A percentile compares a stretch with the other conserved stretches of the same genome.
Conservation (phyloP, 1,140 invertebrate species). For the Trigoniulus corallinus region DNA sequence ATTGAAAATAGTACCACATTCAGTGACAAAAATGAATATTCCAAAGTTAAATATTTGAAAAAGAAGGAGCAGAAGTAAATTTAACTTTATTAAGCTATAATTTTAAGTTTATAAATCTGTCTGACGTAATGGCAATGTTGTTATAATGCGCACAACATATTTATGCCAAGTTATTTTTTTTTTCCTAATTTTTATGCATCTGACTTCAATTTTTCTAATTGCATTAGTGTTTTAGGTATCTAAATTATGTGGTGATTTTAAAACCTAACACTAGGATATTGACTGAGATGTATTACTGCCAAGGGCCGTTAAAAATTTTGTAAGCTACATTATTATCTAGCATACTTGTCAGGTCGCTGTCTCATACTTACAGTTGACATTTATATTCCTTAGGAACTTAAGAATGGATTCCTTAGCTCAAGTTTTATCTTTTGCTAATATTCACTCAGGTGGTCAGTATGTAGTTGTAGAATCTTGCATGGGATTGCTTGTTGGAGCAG, state of each 20-base stretch:
- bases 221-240: conserved; percentile 7
- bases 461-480: conserved; percentile 71
- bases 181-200: too few species aligned
- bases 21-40: conserved; percentile 70
- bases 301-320: conserved; percentile 56
- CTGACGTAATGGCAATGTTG: too few species aligned
- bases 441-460: conserved; percentile 56
- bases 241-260: conserved; percentile 38
- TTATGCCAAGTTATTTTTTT: too few species aligned
- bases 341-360: conserved; percentile 4
- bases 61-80: conserved; percentile 87
- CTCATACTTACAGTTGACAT: conserved; percentile 6
- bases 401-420: conserved; percentile 73
- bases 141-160: too few species aligned
- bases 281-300: conserved; percentile 56
- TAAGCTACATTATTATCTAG: conserved; percentile 26
- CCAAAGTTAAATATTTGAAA: conserved; percentile 83
- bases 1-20: conserved; percentile 74
- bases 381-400: conserved; percentile 32
- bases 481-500: conserved; percentile 61
- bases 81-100: too few species aligned
- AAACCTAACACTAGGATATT: conserved; percentile 56
- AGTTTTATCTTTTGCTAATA: conserved; percentile 60
- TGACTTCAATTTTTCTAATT: neutral
- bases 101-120: too few species aligned